These are phyloP conservation scores for Staurois parvus DNA, from an alignment of 2,797 vertebrate species.

Conservation along the genomic window DNA sequence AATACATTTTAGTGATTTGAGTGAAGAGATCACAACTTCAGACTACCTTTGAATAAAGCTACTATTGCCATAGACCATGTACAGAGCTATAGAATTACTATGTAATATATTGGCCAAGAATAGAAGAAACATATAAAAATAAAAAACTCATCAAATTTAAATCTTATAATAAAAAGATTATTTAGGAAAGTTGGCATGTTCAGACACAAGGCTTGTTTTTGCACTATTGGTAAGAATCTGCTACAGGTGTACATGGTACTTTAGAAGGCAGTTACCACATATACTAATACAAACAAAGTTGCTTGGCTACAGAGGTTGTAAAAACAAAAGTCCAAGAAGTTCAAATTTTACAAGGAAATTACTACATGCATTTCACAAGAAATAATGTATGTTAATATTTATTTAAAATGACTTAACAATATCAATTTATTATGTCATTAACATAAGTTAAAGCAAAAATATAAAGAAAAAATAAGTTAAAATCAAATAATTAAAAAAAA, in stretches of 20 bases:
- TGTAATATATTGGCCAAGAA: not conserved
- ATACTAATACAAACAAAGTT: not conserved
- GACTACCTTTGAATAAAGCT: conserved; percentile 4
- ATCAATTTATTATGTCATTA: not conserved
- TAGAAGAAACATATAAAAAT: not conserved
- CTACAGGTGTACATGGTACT: conserved; percentile 9
- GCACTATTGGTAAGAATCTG: not conserved
- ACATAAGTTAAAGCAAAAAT: not conserved
- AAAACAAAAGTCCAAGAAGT: not conserved
- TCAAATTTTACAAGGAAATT: not conserved
- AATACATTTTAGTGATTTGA: conserved; percentile 39
- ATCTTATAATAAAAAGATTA: not conserved
- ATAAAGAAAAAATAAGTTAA: not conserved
- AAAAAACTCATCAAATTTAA: not conserved
- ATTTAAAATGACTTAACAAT: not conserved
- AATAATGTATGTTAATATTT: not conserved
- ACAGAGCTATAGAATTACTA: conserved; percentile 4
- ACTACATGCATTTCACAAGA: not conserved
- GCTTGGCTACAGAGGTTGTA: not conserved
- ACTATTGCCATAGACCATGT: conserved; percentile 4
- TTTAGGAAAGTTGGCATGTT: not conserved
- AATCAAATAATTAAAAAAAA: no score
- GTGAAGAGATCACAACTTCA: conserved; percentile 22
- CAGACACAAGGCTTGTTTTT: not conserved
- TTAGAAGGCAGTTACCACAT: conserved; percentile 11